Evolutionary conservation across 2,888 invertebrate species (phyloP), one percentile per base, ranked within the genome.

Genomic region (Tetheella fluctuosa): DNA sequence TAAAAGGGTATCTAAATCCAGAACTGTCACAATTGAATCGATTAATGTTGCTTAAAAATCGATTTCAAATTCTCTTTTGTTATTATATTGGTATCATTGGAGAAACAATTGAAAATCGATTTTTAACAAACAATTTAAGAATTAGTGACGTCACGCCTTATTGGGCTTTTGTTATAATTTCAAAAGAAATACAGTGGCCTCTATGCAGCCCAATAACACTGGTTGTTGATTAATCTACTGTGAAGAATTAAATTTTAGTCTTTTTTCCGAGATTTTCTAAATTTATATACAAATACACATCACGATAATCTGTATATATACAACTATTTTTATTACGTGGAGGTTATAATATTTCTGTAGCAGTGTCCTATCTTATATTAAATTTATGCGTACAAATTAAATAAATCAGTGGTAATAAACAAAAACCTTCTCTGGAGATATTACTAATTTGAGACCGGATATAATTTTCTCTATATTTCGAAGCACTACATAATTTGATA

Each of bases 271-370:
- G 48, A 78, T 86, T 83, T 83, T 80, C 77, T 81, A 76, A 70
- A n/a, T 80, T 85, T 86, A 86, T 88, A 79, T 86, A 87, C 88
- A 87, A 86, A 86, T 84, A 81, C 81, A 84, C 78, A 74, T 78
- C 63, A 77, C 73, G 67, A 74, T 81, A 70, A 66, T 64, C 58
- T 74, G 67, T 70, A 64, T 82, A n/a, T n/a, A 79, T 78, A 80
- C 78, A 77, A 57, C 61, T 68, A 67, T 56, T 62, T 63, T 62
- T 65, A n/a, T n/a, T 71, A 68, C 39, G 64, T 70, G 66, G 37
- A 65, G 66, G 59, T 69, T 63, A 64, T 39, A 39, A 39, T 69
- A 73, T 58, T 68, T 70, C 58, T 25, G 55, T 55, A 17, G 55
- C 34, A 20, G 20, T 34, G 23, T 37, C 48, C 17, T 55, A 55